Evolutionary conservation across 2,888 invertebrate genomes (phyloP).

Genomic region (Sphaeridia pumilis): DNA sequence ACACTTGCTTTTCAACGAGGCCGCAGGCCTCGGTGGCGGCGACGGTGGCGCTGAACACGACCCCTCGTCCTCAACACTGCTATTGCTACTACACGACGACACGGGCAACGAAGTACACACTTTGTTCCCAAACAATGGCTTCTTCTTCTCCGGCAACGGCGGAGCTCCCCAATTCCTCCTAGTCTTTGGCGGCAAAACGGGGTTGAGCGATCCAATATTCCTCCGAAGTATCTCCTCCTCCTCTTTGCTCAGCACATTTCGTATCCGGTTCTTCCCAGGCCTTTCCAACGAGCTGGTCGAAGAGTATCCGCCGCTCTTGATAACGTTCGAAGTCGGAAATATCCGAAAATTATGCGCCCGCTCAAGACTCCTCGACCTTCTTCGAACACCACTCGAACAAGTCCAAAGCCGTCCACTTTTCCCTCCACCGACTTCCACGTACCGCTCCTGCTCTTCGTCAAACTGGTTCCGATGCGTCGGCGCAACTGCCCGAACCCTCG

Average conservation of each 20-base stretch:
- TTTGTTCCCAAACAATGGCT: constrained; percentile 23
- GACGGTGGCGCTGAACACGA: constrained; percentile 27
- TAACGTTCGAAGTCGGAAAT: constrained; percentile 3
- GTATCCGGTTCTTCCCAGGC: constrained; percentile 20
- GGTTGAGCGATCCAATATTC: constrained; percentile 18
- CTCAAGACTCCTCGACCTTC: constrained; percentile 25
- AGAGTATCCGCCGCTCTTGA: no score
- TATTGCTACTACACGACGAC: constrained; percentile 29
- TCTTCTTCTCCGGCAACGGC: constrained; percentile 9
- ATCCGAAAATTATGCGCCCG: constrained; percentile 25
- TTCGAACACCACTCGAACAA: not conserved
- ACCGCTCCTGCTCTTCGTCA: constrained; percentile 21
- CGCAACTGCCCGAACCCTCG: constrained; percentile 18
- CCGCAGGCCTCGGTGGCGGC: constrained; percentile 34
- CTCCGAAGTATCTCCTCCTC: constrained; percentile 32
- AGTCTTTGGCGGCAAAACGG: not conserved
- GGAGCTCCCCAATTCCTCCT: constrained; percentile 7
- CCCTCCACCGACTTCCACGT: constrained; percentile 28
- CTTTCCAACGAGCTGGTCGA: constrained; percentile 18
- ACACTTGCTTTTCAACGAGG: constrained; percentile 23
- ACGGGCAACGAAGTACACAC: constrained; percentile 28
- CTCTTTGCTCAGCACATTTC: constrained; percentile 24
- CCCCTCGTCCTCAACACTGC: not conserved
- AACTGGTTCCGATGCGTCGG: constrained; percentile 32
- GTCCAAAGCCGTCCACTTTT: constrained; percentile 7